Percentiles rank a stretch among this genome's conserved stretches.
Conservation (phyloP, 1,140 invertebrate species). For the Drosophila lowei region DNA sequence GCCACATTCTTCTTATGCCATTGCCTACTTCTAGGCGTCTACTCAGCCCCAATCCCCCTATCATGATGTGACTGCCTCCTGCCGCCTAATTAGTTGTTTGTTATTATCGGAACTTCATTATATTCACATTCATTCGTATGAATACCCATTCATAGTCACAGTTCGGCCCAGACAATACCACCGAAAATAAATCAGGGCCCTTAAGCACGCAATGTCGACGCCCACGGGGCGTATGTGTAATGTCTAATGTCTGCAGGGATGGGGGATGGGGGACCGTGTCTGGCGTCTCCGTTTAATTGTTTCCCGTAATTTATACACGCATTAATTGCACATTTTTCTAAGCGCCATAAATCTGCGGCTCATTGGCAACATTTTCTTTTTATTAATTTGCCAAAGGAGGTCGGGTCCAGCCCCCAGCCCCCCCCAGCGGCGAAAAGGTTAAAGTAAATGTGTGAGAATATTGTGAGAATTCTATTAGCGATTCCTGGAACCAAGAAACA, state of each 20-base stretch:
- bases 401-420: not conserved
- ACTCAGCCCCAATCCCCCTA: not conserved
- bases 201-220: constrained; percentile 66
- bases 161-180: constrained; percentile 26
- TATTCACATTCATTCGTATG: constrained; percentile 45
- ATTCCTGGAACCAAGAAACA: constrained; percentile 15
- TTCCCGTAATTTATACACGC: constrained; percentile 52
- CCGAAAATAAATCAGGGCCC: constrained; percentile 62
- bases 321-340: constrained; percentile 62
- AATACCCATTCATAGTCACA: constrained; percentile 15
- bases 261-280: constrained; percentile 1
- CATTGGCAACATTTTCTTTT: constrained; percentile 45
- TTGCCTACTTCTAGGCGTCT: not conserved
- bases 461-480: constrained; percentile 29
- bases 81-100: constrained; percentile 13
- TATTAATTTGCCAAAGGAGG: constrained; percentile 41
- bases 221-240: constrained; percentile 56
- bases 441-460: constrained; percentile 40
- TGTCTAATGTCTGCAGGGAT: constrained; percentile 14
- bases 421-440: constrained; percentile 10
- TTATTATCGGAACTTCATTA: constrained; percentile 49
- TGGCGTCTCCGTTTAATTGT: constrained; percentile 32
- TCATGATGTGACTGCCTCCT: constrained; percentile 1
- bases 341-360: constrained; percentile 56
- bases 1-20: not conserved